phyloP scores from a whole-genome alignment of 2,888 invertebrate species.

The Loripinus fragilis region DNA sequence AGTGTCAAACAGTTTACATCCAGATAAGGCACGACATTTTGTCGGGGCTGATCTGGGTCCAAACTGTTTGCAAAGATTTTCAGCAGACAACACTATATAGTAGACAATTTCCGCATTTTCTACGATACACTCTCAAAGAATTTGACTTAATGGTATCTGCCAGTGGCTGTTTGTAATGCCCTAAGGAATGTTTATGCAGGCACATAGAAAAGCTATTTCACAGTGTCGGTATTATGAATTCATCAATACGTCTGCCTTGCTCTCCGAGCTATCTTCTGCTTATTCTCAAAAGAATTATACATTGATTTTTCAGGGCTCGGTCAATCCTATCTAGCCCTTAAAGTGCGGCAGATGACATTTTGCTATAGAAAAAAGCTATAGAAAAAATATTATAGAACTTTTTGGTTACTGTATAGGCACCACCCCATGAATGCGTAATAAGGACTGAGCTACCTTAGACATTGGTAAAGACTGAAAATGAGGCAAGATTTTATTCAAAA shows the following conservation, averaged over 20 bases:
- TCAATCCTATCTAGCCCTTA: neutral
- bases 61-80: neutral
- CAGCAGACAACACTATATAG: neutral
- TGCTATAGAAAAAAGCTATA: too few relatives aligned
- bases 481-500: too few relatives aligned
- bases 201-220: conserved; percentile 12
- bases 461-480: too few relatives aligned
- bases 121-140: too few relatives aligned
- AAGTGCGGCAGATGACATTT: too few relatives aligned
- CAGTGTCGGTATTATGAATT: conserved; percentile 5
- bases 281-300: neutral
- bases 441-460: too few relatives aligned
- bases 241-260: conserved; percentile 1
- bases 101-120: too few relatives aligned
- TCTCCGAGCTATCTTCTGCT: neutral
- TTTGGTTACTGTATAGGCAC: too few relatives aligned
- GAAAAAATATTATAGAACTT: too few relatives aligned
- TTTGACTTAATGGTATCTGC: neutral
- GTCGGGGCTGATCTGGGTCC: neutral
- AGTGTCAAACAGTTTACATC: too few relatives aligned
- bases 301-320: neutral
- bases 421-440: too few relatives aligned
- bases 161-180: neutral
- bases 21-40: too few relatives aligned
- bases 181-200: neutral